Conservation (phyloP, 2,113 vertebrate genomes). For the Scortum barcoo region DNA sequence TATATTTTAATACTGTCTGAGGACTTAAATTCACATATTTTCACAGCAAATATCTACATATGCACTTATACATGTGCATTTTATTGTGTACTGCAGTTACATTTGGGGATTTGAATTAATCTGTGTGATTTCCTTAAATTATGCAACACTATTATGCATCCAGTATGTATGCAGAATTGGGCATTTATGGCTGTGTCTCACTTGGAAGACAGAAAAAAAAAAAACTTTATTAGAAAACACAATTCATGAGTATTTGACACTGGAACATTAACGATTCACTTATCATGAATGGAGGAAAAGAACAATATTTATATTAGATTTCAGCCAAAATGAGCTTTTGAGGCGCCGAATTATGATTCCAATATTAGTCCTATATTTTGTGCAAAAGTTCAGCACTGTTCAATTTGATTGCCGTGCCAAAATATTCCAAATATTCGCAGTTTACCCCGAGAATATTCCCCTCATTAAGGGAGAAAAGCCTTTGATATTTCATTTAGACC, state of each 20-base stretch:
- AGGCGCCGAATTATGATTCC: background rate
- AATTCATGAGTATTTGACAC: background rate
- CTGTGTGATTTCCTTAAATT: background rate
- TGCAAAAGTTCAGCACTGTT: conserved; percentile 1
- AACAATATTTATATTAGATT: background rate
- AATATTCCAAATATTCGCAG: conserved; percentile 31
- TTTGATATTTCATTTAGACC: conserved; percentile 59
- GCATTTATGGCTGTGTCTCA: background rate
- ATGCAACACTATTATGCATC: background rate
- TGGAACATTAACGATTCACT: background rate
- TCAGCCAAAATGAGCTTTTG: conserved; percentile 9
- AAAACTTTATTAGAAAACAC: background rate
- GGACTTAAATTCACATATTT: background rate
- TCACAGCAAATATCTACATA: background rate
- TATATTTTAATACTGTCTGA: background rate
- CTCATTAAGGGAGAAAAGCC: conserved; percentile 39
- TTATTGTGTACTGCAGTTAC: background rate
- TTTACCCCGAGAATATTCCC: conserved; percentile 21
- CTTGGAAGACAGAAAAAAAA: background rate
- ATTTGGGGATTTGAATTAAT: background rate
- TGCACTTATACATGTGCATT: background rate
- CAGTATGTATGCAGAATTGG: background rate
- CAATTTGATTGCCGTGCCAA: conserved; percentile 9
- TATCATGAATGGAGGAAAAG: background rate
- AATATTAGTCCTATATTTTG: background rate